phyloP scores from a whole-genome alignment of 1,140 invertebrate genomes.

The Zelostemma sp. region DNA sequence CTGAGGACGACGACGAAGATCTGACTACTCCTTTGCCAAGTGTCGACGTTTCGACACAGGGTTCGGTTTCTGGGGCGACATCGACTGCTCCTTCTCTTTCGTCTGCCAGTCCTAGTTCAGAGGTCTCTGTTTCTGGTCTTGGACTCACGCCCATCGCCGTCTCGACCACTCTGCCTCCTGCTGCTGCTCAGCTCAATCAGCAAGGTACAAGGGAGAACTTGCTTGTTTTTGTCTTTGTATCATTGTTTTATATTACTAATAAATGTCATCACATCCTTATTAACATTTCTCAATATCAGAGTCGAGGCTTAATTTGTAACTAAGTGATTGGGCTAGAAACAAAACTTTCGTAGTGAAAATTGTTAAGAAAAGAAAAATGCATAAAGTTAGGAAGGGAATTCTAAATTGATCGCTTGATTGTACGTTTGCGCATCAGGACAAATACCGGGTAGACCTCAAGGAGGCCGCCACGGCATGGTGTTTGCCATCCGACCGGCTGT shows the following conservation, averaged over 20 bases:
- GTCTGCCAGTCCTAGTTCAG: constrained; percentile 58
- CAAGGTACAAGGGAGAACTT: constrained; percentile 67
- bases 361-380: background rate
- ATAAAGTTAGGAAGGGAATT: background rate
- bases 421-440: constrained; percentile 72
- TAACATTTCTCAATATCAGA: no score
- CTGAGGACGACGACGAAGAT: constrained; percentile 74
- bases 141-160: constrained; percentile 75
- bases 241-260: no score
- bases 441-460: constrained; percentile 76
- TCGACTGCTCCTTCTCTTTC: constrained; percentile 29
- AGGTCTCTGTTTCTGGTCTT: constrained; percentile 77
- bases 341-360: constrained; percentile 9
- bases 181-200: constrained; percentile 73
- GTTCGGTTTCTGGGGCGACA: constrained; percentile 4
- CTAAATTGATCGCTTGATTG: background rate
- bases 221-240: no score
- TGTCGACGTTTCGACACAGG: constrained; percentile 5
- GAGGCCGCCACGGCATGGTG: constrained; percentile 78
- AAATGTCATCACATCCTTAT: no score
- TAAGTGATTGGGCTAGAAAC: background rate
- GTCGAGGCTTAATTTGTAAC: no score
- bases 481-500: constrained; percentile 74
- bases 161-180: constrained; percentile 74
- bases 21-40: constrained; percentile 55